These are phyloP conservation scores for Nothoprocta pentlandii DNA, from an alignment of 2,113 vertebrate genomes.

Conservation along the genomic window DNA sequence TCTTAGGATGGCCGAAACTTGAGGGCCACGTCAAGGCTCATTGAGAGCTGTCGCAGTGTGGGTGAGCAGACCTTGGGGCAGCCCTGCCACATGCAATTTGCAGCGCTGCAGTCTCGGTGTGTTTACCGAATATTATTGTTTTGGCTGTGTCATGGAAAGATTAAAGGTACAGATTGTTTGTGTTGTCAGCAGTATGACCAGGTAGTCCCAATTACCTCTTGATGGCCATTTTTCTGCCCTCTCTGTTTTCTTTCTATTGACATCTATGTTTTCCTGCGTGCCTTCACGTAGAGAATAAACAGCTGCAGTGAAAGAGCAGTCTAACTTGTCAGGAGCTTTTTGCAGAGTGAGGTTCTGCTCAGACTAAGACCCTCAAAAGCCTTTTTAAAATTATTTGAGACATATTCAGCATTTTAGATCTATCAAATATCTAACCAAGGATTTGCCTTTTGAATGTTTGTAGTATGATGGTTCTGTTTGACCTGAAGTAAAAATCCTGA, in stretches of 20 bases:
- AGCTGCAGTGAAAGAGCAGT: not conserved
- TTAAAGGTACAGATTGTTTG: constrained; percentile 8
- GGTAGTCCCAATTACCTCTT: constrained; percentile 18
- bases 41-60: not conserved
- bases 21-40: constrained; percentile 30
- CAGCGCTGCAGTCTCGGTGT: not conserved
- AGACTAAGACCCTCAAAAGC: not conserved
- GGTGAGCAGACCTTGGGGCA: constrained; percentile 40
- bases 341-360: not conserved
- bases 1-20: constrained; percentile 8
- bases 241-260: not conserved
- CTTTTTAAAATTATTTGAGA: not conserved
- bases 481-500: not conserved
- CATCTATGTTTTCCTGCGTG: not conserved
- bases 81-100: constrained; percentile 12
- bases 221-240: constrained; percentile 13
- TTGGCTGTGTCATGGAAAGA: constrained; percentile 12
- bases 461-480: not conserved
- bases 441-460: not conserved
- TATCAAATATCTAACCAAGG: not conserved
- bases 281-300: not conserved
- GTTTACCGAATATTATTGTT: not conserved
- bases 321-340: not conserved
- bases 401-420: not conserved
- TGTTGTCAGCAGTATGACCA: constrained; percentile 28